Conservation (phyloP, 1,140 invertebrate genomes). For the Apis dorsata region DNA sequence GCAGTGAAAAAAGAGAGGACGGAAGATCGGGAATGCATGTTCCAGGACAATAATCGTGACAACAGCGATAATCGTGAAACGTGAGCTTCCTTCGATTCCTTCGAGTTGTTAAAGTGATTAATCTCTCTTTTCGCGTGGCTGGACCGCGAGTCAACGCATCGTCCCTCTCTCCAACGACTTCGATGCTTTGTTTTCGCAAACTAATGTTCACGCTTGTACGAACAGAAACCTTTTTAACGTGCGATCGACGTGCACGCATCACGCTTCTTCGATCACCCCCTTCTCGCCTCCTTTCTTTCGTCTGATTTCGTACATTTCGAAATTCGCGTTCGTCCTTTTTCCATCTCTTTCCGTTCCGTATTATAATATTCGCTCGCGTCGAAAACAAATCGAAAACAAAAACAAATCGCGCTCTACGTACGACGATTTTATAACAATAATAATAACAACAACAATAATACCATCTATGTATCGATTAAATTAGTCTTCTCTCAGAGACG, state of each 20-base stretch:
- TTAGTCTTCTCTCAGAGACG: neutral
- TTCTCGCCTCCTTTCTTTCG: neutral
- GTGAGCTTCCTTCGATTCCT: slow-evolving; percentile 32
- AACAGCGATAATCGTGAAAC: slow-evolving; percentile 11
- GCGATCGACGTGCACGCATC: neutral
- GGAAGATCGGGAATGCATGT: neutral
- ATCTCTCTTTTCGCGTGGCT: neutral
- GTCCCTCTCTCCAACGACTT: neutral
- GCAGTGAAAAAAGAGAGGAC: neutral
- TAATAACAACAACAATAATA: too few species aligned
- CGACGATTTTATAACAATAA: neutral
- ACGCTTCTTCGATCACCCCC: slow-evolving; percentile 10
- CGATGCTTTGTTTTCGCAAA: slow-evolving; percentile 9
- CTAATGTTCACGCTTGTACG: slow-evolving; percentile 14
- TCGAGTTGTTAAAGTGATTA: slow-evolving; percentile 16
- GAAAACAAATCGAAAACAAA: neutral
- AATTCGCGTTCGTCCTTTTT: neutral
- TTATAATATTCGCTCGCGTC: too few species aligned
- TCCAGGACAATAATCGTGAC: slow-evolving; percentile 3
- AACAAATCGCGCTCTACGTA: neutral
- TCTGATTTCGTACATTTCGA: neutral
- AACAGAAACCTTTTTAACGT: neutral
- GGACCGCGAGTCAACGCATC: neutral
- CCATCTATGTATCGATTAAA: slow-evolving; percentile 23
- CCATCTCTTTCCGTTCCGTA: neutral